Percentiles rank a stretch among this genome's conserved stretches.
Conservation (phyloP, 64 coral and sea anemone species). For the Stylophora pistillata region DNA sequence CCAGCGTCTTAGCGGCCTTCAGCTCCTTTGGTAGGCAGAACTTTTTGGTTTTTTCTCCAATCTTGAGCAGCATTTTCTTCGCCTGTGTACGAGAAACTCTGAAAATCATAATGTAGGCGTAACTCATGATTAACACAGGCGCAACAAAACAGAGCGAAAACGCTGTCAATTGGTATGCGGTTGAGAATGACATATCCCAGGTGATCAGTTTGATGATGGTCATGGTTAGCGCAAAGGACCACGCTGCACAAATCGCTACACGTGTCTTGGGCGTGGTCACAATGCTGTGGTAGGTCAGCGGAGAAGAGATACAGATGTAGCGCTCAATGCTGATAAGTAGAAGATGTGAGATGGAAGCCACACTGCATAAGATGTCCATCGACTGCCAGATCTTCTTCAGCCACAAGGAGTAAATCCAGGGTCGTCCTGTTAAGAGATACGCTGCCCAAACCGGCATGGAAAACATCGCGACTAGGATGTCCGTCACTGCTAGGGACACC, state of each 20-base stretch:
- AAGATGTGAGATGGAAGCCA: slow-evolving; percentile 82
- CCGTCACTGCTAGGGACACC: slow-evolving; percentile 89
- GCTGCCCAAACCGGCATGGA: slow-evolving; percentile 95
- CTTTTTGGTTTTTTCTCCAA: slow-evolving; percentile 63
- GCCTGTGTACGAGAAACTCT: slow-evolving; percentile 87
- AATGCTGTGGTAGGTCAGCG: slow-evolving; percentile 73
- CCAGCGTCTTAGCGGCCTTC: slow-evolving; percentile 88
- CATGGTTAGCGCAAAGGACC: slow-evolving; percentile 73
- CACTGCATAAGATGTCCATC: slow-evolving; percentile 79
- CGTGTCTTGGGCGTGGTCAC: slow-evolving; percentile 71
- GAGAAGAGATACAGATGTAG: slow-evolving; percentile 84
- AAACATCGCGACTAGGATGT: slow-evolving; percentile 89
- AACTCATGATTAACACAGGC: slow-evolving; percentile 75
- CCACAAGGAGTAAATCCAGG: slow-evolving; percentile 62
- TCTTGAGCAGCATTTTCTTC: slow-evolving; percentile 67
- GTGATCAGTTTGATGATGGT: slow-evolving; percentile 51
- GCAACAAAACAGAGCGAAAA: slow-evolving; percentile 73
- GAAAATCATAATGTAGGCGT: slow-evolving; percentile 86
- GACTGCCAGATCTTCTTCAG: slow-evolving; percentile 72
- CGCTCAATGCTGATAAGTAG: slow-evolving; percentile 86
- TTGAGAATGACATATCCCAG: slow-evolving; percentile 35
- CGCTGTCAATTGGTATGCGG: slow-evolving; percentile 67
- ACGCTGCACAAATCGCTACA: slow-evolving; percentile 60
- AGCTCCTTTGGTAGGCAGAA: slow-evolving; percentile 90
- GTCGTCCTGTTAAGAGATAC: slow-evolving; percentile 74